Percentiles rank a stretch among this genome's conserved stretches.
Evolutionary conservation across 64 coral and sea anemone genomes (phyloP).

Genomic region (Trachythela sp.): DNA sequence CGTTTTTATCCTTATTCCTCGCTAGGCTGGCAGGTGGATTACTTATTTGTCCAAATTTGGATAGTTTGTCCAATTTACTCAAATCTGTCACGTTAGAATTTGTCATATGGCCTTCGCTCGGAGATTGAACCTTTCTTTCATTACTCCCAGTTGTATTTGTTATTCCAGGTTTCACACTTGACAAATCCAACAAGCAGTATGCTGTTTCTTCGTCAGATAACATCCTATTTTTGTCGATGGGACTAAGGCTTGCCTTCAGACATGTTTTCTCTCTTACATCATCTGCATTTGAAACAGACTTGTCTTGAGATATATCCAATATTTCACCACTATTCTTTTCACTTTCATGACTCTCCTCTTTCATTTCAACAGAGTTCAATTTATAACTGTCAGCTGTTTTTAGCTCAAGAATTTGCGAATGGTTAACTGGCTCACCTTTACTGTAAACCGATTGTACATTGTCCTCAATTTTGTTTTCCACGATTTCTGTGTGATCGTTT

Average conservation of each 20-base stretch:
- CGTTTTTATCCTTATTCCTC: not conserved
- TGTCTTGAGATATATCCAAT: not conserved
- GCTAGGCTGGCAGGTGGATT: not conserved
- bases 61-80: not conserved
- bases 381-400: not conserved
- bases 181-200: too few species aligned
- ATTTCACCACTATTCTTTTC: not conserved
- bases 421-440: too few species aligned
- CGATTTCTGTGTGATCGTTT: too few species aligned
- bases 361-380: not conserved
- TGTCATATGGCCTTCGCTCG: not conserved
- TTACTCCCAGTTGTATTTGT: not conserved
- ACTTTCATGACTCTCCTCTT: not conserved
- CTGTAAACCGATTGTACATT: too few species aligned
- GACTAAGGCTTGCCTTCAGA: too few species aligned
- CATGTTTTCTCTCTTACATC: not conserved
- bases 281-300: not conserved
- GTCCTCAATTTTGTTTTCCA: too few species aligned
- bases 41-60: too few species aligned
- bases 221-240: too few species aligned
- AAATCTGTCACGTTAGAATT: not conserved
- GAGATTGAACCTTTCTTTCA: not conserved
- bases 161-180: too few species aligned
- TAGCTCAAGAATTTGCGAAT: too few species aligned
- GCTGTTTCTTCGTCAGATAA: too few species aligned